Evolutionary conservation across 2,113 vertebrate species (phyloP).

Genomic region (Caracal caracal): DNA sequence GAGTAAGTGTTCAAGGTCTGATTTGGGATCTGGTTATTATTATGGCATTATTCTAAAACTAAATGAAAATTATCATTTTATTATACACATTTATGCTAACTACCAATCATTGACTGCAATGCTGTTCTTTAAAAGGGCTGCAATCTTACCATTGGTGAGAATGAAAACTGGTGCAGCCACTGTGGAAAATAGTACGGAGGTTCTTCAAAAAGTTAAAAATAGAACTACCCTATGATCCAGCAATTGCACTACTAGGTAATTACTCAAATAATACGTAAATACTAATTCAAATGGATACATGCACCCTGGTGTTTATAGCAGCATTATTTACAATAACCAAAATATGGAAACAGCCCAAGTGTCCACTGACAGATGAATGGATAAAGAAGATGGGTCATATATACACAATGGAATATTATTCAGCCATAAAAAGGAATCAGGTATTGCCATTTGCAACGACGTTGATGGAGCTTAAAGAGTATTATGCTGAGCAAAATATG

Average conservation of each 20-base stretch:
- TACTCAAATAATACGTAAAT: neutral
- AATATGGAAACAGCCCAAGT: neutral
- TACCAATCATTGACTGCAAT: neutral
- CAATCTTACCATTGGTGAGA: neutral
- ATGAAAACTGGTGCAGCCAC: neutral
- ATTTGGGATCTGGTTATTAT: neutral
- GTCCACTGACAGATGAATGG: neutral
- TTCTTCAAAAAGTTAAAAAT: neutral
- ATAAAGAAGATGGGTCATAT: neutral
- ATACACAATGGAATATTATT: neutral
- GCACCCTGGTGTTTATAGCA: neutral
- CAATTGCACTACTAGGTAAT: neutral
- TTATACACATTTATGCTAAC: neutral
- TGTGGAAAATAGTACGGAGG: neutral
- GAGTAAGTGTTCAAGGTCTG: neutral
- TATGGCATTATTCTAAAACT: neutral
- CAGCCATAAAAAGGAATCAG: neutral
- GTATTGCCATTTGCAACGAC: neutral
- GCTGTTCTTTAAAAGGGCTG: neutral
- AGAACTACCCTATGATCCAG: neutral
- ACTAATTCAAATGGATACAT: neutral
- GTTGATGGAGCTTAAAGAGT: neutral
- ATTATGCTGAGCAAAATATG: neutral
- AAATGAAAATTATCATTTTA: conserved; percentile 2
- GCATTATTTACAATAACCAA: neutral